A percentile compares a stretch with the other conserved stretches of the same genome.
These are phyloP conservation scores for Pseudochaenichthys georgianus DNA, from an alignment of 2,797 vertebrate species.

Conservation along the genomic window DNA sequence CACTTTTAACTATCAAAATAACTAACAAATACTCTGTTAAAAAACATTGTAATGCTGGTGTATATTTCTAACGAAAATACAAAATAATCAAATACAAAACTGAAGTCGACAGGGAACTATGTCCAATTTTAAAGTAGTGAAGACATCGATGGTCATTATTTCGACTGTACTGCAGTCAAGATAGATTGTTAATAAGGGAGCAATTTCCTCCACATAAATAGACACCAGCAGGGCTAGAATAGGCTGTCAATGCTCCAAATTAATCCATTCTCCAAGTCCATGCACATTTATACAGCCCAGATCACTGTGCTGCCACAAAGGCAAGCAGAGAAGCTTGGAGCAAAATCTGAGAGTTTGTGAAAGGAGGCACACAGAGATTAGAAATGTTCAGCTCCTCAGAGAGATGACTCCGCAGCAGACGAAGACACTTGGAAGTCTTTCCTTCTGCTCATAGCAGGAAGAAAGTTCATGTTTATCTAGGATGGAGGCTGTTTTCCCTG, in stretches of 20 bases:
- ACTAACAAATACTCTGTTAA: not conserved
- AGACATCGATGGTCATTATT: constrained; percentile 21
- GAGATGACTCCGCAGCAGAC: constrained; percentile 52
- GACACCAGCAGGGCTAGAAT: constrained; percentile 45
- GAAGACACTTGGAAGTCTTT: constrained; percentile 38
- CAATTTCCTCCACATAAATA: constrained; percentile 46
- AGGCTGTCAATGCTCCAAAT: constrained; percentile 55
- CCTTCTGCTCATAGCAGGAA: constrained; percentile 35
- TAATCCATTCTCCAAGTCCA: constrained; percentile 61
- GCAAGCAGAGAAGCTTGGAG: constrained; percentile 55
- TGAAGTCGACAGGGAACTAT: constrained; percentile 21
- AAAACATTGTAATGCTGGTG: not conserved
- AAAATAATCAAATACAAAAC: not conserved
- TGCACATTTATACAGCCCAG: constrained; percentile 49
- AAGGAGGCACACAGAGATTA: constrained; percentile 69
- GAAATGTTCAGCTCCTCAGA: constrained; percentile 56
- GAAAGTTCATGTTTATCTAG: constrained; percentile 60
- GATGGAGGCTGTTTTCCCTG: constrained; percentile 26
- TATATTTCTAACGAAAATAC: constrained; percentile 1
- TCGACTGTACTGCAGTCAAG: constrained; percentile 29
- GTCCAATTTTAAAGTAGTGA: constrained; percentile 23
- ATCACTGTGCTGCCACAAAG: constrained; percentile 58
- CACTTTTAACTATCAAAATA: not conserved
- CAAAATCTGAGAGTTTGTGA: constrained; percentile 65
- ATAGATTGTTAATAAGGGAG: constrained; percentile 37